Evolutionary conservation across 1,140 invertebrate genomes (phyloP).

Genomic region (Drosophila novamexicana): DNA sequence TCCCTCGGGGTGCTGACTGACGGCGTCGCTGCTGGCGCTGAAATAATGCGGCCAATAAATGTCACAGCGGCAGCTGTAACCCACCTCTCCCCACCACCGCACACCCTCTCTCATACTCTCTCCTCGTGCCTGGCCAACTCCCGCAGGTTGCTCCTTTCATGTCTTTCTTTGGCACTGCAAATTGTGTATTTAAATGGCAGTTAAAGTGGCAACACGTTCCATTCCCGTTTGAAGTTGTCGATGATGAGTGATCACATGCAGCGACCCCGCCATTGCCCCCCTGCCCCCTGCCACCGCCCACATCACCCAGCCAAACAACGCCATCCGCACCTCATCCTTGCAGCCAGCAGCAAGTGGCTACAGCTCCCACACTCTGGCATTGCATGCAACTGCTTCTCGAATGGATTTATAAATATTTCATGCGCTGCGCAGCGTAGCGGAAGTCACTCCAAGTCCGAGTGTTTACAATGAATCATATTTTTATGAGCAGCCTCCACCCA

Average conservation of each 20-base stretch:
- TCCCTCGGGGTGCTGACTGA: constrained; percentile 76
- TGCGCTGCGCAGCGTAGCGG: constrained; percentile 56
- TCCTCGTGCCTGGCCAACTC: background rate
- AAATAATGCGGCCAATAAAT: constrained; percentile 83
- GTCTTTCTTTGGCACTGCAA: constrained; percentile 58
- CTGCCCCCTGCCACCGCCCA: constrained; percentile 5
- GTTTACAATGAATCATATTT: constrained; percentile 73
- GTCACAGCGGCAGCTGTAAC: constrained; percentile 52
- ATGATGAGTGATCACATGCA: constrained; percentile 58
- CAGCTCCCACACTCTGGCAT: background rate
- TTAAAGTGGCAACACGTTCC: constrained; percentile 82
- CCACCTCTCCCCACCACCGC: no score
- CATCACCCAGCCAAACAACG: background rate
- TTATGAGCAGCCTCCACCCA: constrained; percentile 38
- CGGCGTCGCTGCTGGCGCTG: constrained; percentile 63
- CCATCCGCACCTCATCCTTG: background rate
- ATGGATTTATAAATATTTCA: constrained; percentile 82
- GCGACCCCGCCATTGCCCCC: constrained; percentile 1
- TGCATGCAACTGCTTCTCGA: constrained; percentile 31
- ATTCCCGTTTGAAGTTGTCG: constrained; percentile 72
- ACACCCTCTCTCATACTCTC: no score
- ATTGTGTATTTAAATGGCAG: constrained; percentile 81
- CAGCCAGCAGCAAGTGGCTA: constrained; percentile 2
- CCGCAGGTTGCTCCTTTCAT: constrained; percentile 55
- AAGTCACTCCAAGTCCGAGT: constrained; percentile 56